Evolutionary conservation across 64 coral and sea anemone genomes (phyloP).

Genomic region (Pocillopora verrucosa): DNA sequence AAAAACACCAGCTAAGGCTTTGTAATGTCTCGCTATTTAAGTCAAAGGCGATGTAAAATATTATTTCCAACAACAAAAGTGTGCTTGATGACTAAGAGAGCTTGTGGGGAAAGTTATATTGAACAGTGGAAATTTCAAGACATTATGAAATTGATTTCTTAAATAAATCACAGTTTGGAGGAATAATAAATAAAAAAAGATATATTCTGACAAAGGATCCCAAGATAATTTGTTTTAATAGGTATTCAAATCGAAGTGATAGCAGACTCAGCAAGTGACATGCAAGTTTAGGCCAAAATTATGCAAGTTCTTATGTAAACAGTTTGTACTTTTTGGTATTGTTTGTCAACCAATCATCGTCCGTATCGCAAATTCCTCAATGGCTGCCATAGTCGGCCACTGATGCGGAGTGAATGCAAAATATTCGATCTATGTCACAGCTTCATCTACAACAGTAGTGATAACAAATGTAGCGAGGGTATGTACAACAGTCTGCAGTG

Average conservation of each 20-base stretch:
- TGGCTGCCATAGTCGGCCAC: slow-evolving; percentile 18
- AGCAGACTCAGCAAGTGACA: too few species aligned
- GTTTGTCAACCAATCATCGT: slow-evolving; percentile 5
- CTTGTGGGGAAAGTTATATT: too few species aligned
- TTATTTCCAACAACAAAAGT: too few species aligned
- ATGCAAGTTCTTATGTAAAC: slow-evolving; percentile 36
- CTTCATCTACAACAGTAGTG: neutral
- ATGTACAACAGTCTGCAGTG: slow-evolving; percentile 5
- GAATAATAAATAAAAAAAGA: too few species aligned
- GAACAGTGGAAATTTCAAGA: too few species aligned
- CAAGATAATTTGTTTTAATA: neutral
- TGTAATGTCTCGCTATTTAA: too few species aligned
- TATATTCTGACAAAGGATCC: too few species aligned
- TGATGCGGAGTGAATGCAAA: slow-evolving; percentile 29
- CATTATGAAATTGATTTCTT: too few species aligned
- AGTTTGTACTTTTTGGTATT: neutral
- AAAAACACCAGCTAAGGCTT: too few species aligned
- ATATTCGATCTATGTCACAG: slow-evolving; percentile 32
- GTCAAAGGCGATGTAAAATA: too few species aligned
- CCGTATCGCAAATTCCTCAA: slow-evolving; percentile 32
- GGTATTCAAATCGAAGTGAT: neutral
- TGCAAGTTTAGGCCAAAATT: neutral
- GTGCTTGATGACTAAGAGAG: too few species aligned
- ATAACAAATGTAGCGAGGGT: slow-evolving; percentile 6
- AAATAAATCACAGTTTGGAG: too few species aligned